phyloP scores from a whole-genome alignment of 2,797 vertebrate species.

The Columba guinea region DNA sequence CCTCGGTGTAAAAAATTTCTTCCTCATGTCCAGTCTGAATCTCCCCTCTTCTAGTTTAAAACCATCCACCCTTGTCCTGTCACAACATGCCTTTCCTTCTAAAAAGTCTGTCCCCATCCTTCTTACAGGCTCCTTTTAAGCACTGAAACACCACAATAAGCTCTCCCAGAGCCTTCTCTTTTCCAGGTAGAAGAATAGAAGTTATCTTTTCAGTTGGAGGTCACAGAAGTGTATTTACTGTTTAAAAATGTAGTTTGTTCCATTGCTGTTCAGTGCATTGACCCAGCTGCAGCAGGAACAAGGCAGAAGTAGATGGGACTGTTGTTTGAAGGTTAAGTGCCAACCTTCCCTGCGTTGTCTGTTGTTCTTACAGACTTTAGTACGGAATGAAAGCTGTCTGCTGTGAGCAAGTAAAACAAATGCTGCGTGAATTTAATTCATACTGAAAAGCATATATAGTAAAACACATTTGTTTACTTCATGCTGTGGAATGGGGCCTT shows the following conservation, averaged over 20 bases:
- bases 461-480: conserved; percentile 76
- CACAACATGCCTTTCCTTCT: too few species aligned
- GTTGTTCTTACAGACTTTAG: conserved; percentile 78
- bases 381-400: conserved; percentile 80
- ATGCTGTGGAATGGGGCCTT: conserved; percentile 69
- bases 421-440: conserved; percentile 77
- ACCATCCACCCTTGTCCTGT: too few species aligned
- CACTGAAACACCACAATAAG: too few species aligned
- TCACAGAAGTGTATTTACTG: not conserved
- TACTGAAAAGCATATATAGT: conserved; percentile 74
- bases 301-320: not conserved
- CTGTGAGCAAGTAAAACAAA: conserved; percentile 76
- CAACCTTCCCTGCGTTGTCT: not conserved
- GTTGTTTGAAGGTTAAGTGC: conserved; percentile 41
- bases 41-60: too few species aligned
- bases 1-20: too few species aligned
- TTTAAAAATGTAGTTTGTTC: not conserved
- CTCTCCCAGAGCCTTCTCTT: too few species aligned
- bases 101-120: too few species aligned
- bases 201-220: not conserved
- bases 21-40: too few species aligned
- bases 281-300: not conserved
- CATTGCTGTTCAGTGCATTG: not conserved
- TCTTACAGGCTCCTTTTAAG: too few species aligned
- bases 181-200: not conserved